Conservation (phyloP, 2,888 invertebrate genomes). For the Kuschelorhynchus macadamiae region DNA sequence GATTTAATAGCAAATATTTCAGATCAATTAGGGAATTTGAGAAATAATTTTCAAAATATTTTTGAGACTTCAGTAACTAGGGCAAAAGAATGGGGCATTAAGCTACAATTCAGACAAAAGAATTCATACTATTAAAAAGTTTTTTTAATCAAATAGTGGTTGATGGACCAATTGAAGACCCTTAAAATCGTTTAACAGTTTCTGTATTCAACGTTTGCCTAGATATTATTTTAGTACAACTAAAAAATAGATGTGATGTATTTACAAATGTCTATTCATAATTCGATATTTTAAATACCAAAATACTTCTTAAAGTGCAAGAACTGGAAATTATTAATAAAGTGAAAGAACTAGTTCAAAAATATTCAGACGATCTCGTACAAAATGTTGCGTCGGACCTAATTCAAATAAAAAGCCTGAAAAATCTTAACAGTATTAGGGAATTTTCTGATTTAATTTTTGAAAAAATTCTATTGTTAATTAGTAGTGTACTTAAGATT, state of each 20-base stretch:
- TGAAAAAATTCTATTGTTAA: no score
- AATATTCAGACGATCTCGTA: no score
- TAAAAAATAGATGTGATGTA: background rate
- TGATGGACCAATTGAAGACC: slow-evolving; percentile 10
- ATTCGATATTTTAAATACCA: background rate
- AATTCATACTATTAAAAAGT: background rate
- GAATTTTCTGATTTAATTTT: no score
- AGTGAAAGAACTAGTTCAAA: no score
- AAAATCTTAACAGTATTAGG: no score
- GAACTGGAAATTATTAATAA: background rate
- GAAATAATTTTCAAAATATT: background rate
- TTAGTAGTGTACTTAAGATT: no score
- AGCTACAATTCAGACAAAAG: slow-evolving; percentile 4
- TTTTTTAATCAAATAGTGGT: slow-evolving; percentile 6
- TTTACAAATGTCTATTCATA: slow-evolving; percentile 2
- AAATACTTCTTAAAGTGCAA: background rate
- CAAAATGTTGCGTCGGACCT: background rate
- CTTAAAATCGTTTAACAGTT: background rate
- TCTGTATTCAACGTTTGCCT: background rate
- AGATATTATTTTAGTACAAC: slow-evolving; percentile 1
- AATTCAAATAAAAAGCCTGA: background rate
- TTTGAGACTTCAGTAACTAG: background rate
- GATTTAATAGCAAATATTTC: background rate
- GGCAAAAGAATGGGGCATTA: slow-evolving; percentile 1
- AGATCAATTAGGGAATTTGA: background rate